Evolutionary conservation across 1,140 invertebrate genomes (phyloP), one percentile per base, ranked within the genome.

Genomic region (Penaeus japonicus): DNA sequence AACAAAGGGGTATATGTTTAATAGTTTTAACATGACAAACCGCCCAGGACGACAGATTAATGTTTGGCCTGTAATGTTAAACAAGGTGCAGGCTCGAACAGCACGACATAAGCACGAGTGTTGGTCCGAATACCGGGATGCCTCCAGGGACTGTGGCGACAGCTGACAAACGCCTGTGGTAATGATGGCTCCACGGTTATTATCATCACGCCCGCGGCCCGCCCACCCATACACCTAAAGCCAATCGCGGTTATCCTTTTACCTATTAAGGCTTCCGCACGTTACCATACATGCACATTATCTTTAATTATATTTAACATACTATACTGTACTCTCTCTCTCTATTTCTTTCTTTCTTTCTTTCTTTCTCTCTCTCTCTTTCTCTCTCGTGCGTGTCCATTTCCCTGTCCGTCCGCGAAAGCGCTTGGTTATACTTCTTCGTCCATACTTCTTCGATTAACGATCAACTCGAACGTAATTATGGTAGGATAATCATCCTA

Each of bases 171-270:
- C 62, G 62, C 30, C 62, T 70, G 62, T 17, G 62, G 62, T 70
- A 70, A 70, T 70, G 62, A 70, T 70, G 62, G 62, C 62, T 70
- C 62, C 62, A 70, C 62, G 62, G n/a, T 70, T 30, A 70, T 70
- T 70, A 70, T 70, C 62, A 70, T 70, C 62, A 70, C 62, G 62
- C 62, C 62, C 62, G 62, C 62, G 62, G 62, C 62, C n/a, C 62
- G 62, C 62, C 62, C 62, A 70, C 62, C 62, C 62, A 24, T 30
- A 70, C 62, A 24, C 62, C n/a, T 22, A 70, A 24, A 24, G 30
- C n/a, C 62, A n/a, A 70, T 70, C 62, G 30, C 62, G n/a, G 30
- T 7, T 70, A 70, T 47, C 47, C 47, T 47, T 47, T 7, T 47
- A 47, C 47, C 47, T 47, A 47, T 47, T 15, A 12, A 47, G 47